These are phyloP conservation scores for Promerops cafer DNA, from an alignment of 2,113 vertebrate species.

Conservation along the genomic window DNA sequence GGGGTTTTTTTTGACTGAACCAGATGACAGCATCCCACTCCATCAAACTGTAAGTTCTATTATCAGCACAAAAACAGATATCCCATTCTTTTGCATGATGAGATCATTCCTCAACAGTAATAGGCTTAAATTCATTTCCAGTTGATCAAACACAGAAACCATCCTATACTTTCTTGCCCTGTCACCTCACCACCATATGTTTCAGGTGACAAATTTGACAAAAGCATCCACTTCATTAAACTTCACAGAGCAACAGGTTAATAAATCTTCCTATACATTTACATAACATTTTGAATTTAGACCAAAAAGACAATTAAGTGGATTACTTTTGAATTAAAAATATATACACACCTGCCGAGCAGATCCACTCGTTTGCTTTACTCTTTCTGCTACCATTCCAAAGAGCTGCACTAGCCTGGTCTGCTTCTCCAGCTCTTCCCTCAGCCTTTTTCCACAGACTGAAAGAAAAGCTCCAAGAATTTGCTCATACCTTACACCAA, in stretches of 20 bases:
- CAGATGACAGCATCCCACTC: background rate
- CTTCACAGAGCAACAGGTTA: background rate
- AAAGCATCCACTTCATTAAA: background rate
- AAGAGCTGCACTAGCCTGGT: conserved; percentile 86
- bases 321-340: background rate
- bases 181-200: background rate
- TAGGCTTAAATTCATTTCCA: background rate
- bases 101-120: background rate
- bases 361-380: conserved; percentile 87
- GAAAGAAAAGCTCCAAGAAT: conserved; percentile 90
- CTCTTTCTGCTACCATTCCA: conserved; percentile 89
- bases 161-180: background rate
- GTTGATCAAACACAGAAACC: background rate
- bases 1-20: background rate
- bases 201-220: background rate
- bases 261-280: background rate
- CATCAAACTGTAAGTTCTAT: background rate
- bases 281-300: background rate
- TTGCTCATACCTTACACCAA: conserved; percentile 84
- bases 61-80: background rate
- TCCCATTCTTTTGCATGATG: background rate
- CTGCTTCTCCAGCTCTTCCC: conserved; percentile 89
- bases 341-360: conserved; percentile 80
- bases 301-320: background rate
- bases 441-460: conserved; percentile 83